Conservation (phyloP, 2,797 vertebrate species). For the Platyrinchus mystaceus region DNA sequence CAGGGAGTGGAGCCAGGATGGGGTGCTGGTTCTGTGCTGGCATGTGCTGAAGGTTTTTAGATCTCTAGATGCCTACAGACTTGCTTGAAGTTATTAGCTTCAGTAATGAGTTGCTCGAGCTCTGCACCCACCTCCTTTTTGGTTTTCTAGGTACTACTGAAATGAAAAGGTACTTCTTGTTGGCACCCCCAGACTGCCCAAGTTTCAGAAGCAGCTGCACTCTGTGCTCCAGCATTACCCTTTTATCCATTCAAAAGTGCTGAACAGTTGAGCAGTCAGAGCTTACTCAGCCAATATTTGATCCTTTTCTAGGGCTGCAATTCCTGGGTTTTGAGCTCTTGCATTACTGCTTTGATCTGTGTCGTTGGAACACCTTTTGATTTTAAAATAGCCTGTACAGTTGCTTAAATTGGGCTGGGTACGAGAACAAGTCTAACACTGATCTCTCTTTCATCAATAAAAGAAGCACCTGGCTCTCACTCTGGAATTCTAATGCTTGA, state of each 20-base stretch:
- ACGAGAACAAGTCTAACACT: background rate
- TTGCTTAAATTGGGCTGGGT: background rate
- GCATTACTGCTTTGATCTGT: conserved; percentile 8
- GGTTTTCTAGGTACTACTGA: background rate
- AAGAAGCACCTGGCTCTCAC: background rate
- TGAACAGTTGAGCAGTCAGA: background rate
- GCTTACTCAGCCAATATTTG: conserved; percentile 38
- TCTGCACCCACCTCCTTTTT: background rate
- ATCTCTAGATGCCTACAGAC: background rate
- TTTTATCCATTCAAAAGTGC: background rate
- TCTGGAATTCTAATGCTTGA: background rate
- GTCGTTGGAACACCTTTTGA: background rate
- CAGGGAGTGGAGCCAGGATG: background rate
- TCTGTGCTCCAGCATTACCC: background rate
- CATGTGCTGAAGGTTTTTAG: background rate
- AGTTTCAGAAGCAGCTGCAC: background rate
- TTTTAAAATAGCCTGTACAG: conserved; percentile 8
- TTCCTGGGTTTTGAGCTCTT: background rate
- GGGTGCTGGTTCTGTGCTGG: background rate
- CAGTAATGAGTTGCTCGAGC: background rate
- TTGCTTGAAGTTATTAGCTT: background rate
- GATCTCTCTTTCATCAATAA: background rate
- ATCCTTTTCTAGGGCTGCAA: background rate
- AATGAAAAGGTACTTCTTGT: background rate
- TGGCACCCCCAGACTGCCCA: background rate